These are phyloP conservation scores for rabbit (Oryctolagus cuniculus) DNA, from an alignment of 2,113 vertebrate species.

Conservation along the genomic window mOryCun1.1 NC_091435.1:170952501-170953000, in stretches of 20 bases:
- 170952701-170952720: not conserved
- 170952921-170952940: not conserved
- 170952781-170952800: not conserved
- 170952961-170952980: not conserved
- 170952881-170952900: not conserved
- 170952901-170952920: not conserved
- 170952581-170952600: not conserved
- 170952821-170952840: not conserved
- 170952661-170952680: not conserved
- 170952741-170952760: not conserved
- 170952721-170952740: not conserved
- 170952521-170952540: not conserved
- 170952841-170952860: not conserved
- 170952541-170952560: not conserved
- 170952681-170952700: not conserved
- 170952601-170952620: not conserved
- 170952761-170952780: conserved; percentile 5
- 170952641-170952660: not conserved
- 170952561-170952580: not conserved
- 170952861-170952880: not conserved
- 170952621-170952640: not conserved
- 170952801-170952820: not conserved
- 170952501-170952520: not conserved
- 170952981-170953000: not conserved
- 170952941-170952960: not conserved